These are phyloP conservation scores for Megalops atlanticus DNA, from an alignment of 2,113 vertebrate genomes.

Conservation along the genomic window DNA sequence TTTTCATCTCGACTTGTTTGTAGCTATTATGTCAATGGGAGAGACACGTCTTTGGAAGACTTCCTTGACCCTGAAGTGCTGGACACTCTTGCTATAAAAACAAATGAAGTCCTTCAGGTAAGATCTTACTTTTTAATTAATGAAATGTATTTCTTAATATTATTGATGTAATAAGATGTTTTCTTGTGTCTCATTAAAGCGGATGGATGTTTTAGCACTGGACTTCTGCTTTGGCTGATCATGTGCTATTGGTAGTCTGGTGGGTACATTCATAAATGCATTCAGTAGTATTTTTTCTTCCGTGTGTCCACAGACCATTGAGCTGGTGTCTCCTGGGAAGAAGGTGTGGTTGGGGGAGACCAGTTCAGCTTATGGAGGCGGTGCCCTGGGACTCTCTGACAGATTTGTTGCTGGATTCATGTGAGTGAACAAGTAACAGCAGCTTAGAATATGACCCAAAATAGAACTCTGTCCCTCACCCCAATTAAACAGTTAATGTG, in stretches of 20 bases:
- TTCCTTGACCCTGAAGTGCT: conserved; percentile 85
- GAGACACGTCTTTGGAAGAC: conserved; percentile 79
- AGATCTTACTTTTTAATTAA: background rate
- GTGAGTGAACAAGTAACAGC: conserved; percentile 77
- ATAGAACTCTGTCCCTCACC: too few relatives aligned
- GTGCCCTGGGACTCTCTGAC: conserved; percentile 82
- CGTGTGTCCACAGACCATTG: conserved; percentile 72
- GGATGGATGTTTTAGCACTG: too few relatives aligned
- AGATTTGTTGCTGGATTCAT: conserved; percentile 89
- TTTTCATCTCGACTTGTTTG: conserved; percentile 22
- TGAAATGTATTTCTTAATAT: background rate
- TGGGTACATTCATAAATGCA: too few relatives aligned
- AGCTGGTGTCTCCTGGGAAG: conserved; percentile 69
- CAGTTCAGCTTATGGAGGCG: conserved; percentile 90
- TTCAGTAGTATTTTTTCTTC: background rate
- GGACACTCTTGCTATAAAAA: conserved; percentile 75
- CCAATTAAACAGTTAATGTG: too few relatives aligned
- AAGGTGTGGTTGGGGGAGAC: conserved; percentile 94
- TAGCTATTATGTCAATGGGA: conserved; percentile 92
- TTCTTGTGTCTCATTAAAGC: too few relatives aligned
- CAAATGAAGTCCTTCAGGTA: conserved; percentile 77
- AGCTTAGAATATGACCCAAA: too few relatives aligned
- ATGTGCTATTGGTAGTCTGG: too few relatives aligned
- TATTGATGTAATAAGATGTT: background rate
- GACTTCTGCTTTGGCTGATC: too few relatives aligned